These are phyloP conservation scores for Hipparchia sbordonii DNA, from an alignment of 2,888 invertebrate genomes.

Conservation along the genomic window DNA sequence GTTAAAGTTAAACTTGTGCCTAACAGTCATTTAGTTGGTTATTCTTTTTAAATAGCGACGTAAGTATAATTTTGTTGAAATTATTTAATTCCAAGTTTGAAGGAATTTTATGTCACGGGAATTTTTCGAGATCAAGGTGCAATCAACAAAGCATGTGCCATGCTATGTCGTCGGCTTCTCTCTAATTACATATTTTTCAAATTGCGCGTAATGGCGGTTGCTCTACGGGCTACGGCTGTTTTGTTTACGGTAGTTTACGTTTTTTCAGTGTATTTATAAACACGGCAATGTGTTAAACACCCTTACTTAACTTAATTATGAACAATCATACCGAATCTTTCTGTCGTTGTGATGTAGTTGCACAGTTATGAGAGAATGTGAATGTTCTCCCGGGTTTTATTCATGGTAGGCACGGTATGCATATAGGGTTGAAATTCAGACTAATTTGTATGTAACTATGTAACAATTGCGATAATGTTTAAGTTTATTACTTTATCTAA, in stretches of 20 bases:
- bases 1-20: too few species aligned
- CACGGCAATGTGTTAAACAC: conserved; percentile 16
- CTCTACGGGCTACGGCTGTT: conserved; percentile 27
- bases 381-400: background rate
- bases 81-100: conserved; percentile 26
- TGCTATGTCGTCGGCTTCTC: conserved; percentile 56
- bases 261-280: conserved; percentile 28
- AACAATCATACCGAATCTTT: conserved; percentile 5
- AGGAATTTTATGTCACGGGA: conserved; percentile 28
- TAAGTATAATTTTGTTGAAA: conserved; percentile 26
- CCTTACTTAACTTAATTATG: conserved; percentile 11
- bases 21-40: background rate
- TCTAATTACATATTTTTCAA: conserved; percentile 61
- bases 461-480: too few species aligned
- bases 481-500: too few species aligned
- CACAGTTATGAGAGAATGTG: background rate
- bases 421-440: too few species aligned
- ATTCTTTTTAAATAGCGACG: conserved; percentile 4
- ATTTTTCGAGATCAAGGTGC: conserved; percentile 38
- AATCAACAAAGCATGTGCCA: conserved; percentile 55
- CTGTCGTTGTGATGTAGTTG: background rate
- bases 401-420: background rate
- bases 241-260: conserved; percentile 35
- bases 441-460: too few species aligned
- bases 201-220: conserved; percentile 36